These are phyloP conservation scores for Heliconius hortense DNA, from an alignment of 2,888 invertebrate species.

Conservation along the genomic window DNA sequence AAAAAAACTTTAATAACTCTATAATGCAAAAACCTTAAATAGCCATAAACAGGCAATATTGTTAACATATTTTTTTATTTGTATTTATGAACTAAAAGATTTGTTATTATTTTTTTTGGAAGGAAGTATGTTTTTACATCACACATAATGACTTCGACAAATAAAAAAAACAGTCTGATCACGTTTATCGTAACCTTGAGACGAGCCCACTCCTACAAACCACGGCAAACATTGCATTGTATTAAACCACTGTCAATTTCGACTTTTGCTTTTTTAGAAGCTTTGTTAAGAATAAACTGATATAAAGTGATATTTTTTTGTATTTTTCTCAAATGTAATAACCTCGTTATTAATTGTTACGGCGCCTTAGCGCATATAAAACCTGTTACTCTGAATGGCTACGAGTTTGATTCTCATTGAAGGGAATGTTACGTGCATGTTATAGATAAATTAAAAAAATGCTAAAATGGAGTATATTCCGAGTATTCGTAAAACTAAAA, in stretches of 20 bases:
- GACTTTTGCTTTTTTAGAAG: slow-evolving; percentile 16
- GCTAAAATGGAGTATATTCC: no score
- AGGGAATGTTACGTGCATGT: not conserved
- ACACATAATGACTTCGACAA: slow-evolving; percentile 48
- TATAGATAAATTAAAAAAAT: no score
- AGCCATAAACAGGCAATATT: not conserved
- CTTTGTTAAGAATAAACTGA: not conserved
- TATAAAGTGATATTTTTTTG: not conserved
- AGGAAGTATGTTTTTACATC: slow-evolving; percentile 49
- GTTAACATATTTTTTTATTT: slow-evolving; percentile 2
- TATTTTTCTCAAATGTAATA: not conserved
- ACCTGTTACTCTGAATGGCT: not conserved
- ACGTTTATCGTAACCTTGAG: slow-evolving; percentile 63
- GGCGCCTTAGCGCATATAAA: not conserved
- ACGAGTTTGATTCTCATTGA: not conserved
- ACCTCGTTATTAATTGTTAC: not conserved
- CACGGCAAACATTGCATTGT: slow-evolving; percentile 46
- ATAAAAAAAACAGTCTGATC: slow-evolving; percentile 60
- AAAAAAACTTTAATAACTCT: not conserved
- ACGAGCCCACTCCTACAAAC: slow-evolving; percentile 52
- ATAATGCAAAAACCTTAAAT: not conserved
- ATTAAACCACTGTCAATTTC: slow-evolving; percentile 47
- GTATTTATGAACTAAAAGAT: not conserved
- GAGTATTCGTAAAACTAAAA: no score
- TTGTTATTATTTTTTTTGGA: slow-evolving; percentile 46